Evolutionary conservation across 2,888 invertebrate genomes (phyloP), one percentile per base, ranked within the genome.

Genomic region (Tridacna crocea): DNA sequence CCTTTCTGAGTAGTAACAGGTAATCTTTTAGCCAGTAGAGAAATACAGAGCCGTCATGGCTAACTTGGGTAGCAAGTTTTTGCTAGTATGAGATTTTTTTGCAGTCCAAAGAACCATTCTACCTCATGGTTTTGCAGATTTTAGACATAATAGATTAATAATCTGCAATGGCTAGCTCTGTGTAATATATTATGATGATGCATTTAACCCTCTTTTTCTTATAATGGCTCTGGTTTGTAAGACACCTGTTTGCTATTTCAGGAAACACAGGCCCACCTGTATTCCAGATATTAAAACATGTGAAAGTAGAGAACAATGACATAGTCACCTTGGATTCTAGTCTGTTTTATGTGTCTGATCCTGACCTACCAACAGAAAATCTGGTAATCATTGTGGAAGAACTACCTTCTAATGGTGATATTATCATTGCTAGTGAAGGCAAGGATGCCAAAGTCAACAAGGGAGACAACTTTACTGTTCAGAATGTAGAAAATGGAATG

Each of bases 271-370:
- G 72, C 15, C 75, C 88, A 12, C 91, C 91, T 24, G 75, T 79
- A n/a, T 84, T 91, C 66, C 84, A 88, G 36, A 79, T 91, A 8
- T 55, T 84, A 12, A 85, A 88, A 17, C 87, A 88, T 48, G 81
- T 92, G 11, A 75, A 85, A 68, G 85, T 90, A 0, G 74, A 83
- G 15, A 86, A 87, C 72, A 88, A 88, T 15, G 88, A 83, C 8
- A 82, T 88, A 13, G 79, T 80, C 12, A 74, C 82, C 10, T 68
- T 92, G 11, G 81, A 89, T 13, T 73, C 82, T 0, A 80, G 88
- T 36, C 72, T 88, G 61, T 80, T 92, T 24, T 88, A 87, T 73
- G 77, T 91, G 10, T 78, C 88, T 47, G 92, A 92, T 79, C 77
- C 76, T 0, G 92, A 92, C 81, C 90, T 91, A 24, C 78, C 89